Conservation (phyloP, 2,113 vertebrate species). For the Actenoides lindsayi region DNA sequence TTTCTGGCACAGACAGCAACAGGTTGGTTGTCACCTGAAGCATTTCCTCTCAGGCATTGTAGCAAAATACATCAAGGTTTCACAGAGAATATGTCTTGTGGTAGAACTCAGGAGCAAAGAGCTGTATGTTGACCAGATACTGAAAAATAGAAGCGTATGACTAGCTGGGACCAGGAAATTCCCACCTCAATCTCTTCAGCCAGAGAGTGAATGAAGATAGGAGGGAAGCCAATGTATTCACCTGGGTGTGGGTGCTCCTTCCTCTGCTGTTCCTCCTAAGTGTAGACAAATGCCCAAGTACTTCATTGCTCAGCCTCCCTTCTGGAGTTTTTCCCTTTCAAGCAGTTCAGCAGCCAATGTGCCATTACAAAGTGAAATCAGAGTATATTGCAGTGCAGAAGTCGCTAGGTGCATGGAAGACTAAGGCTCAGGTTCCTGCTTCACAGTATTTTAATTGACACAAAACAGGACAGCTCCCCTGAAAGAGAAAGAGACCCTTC, state of each 20-base stretch:
- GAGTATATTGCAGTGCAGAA: neutral
- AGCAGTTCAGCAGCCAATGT: neutral
- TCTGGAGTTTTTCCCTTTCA: neutral
- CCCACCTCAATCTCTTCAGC: neutral
- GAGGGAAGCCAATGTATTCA: neutral
- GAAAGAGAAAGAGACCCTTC: neutral
- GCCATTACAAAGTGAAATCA: accelerated
- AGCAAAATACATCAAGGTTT: neutral
- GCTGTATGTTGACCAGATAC: neutral
- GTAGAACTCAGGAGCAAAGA: neutral
- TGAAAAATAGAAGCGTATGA: neutral
- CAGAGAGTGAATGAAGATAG: neutral
- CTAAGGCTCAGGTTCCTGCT: neutral
- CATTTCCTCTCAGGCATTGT: neutral
- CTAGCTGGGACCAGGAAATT: neutral
- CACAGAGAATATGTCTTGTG: neutral
- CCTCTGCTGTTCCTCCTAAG: neutral
- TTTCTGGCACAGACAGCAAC: neutral
- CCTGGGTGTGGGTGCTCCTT: neutral
- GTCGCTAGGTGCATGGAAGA: neutral
- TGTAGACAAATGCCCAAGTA: neutral
- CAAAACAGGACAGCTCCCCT: neutral
- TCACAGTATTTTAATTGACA: neutral
- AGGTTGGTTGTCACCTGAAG: neutral
- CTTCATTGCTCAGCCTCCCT: neutral